phyloP scores from a whole-genome alignment of 2,797 vertebrate species.

The Myoxocephalus aenaeus region DNA sequence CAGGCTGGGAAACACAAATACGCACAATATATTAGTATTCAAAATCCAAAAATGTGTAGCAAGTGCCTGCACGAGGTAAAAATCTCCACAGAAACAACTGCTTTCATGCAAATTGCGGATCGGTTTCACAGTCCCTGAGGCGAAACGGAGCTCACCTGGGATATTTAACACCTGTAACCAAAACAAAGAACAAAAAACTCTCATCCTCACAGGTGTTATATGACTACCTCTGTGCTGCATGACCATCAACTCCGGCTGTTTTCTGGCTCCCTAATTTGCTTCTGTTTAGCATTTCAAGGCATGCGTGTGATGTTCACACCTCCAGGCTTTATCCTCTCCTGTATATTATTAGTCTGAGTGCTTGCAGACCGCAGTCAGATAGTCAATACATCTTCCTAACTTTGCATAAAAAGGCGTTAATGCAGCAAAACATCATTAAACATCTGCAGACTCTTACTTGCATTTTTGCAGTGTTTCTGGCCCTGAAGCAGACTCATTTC shows the following conservation, averaged over 20 bases:
- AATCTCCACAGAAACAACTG: background rate
- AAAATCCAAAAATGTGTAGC: slow-evolving; percentile 6
- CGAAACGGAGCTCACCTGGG: slow-evolving; percentile 26
- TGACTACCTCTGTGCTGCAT: background rate
- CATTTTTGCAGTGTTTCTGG: background rate
- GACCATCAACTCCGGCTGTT: background rate
- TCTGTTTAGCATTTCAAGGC: slow-evolving; percentile 12
- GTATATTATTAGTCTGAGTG: background rate
- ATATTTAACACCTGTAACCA: slow-evolving; percentile 53
- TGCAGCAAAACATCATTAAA: background rate
- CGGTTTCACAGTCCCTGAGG: slow-evolving; percentile 39
- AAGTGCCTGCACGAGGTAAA: background rate
- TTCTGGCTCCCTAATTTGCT: slow-evolving; percentile 21
- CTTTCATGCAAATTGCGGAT: slow-evolving; percentile 26
- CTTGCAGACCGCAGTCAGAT: background rate
- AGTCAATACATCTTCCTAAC: background rate
- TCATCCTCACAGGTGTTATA: slow-evolving; percentile 14
- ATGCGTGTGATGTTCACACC: slow-evolving; percentile 8
- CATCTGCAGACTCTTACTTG: background rate
- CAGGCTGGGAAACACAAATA: slow-evolving; percentile 2
- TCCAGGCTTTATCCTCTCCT: slow-evolving; percentile 14
- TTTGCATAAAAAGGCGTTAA: background rate
- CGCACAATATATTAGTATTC: slow-evolving; percentile 19
- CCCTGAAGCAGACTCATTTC: background rate
- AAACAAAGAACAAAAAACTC: slow-evolving; percentile 19